Evolutionary conservation across 2,888 invertebrate genomes (phyloP), one percentile per base, ranked within the genome.

Genomic region (Chrysina gloriosa): DNA sequence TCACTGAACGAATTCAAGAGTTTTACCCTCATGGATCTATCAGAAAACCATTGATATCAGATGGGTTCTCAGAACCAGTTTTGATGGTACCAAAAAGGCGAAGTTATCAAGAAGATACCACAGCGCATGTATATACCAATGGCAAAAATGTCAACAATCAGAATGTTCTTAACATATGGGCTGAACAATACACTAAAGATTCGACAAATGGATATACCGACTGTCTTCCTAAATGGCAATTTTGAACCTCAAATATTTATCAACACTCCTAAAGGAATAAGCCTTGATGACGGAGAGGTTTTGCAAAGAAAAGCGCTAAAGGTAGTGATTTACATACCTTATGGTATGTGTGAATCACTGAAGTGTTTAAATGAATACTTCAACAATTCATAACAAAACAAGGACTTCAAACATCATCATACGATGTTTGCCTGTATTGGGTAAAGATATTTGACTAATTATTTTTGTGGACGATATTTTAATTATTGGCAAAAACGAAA

Each of bases 111-210:
- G n/a, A n/a, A n/a, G n/a, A n/a, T n/a, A n/a, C n/a, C n/a, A n/a
- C n/a, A n/a, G n/a, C n/a, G n/a, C n/a, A n/a, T n/a, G n/a, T 42
- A 16, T 42, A 27, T 7, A 36, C 9, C 9, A 27, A 19, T 50
- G 11, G 27, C 50, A 4, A 50, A 25, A 50, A 50, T 50, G 50
- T 23, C 48, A 48, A 48, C 48, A 48, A 48, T 48, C 5, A 48
- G 25, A 23, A 48, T 48, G 48, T 50, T 50, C 48, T 50, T 50
- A 50, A 50, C 48, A 14, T 27, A 50, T 27, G 48, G 25, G n/a
- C 14, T 25, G 2, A 25, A 27, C 3, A 50, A 50, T 25, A n/a
- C 25, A 25, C 11, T 50, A 9, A 48, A 25, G 21, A 48, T 48
- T 23, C 23, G 48, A 25, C 48, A 48, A 21, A 48, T 48, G n/a